Evolutionary conservation across 2,888 invertebrate species (phyloP).

Genomic region (Lochmaea crataegi): DNA sequence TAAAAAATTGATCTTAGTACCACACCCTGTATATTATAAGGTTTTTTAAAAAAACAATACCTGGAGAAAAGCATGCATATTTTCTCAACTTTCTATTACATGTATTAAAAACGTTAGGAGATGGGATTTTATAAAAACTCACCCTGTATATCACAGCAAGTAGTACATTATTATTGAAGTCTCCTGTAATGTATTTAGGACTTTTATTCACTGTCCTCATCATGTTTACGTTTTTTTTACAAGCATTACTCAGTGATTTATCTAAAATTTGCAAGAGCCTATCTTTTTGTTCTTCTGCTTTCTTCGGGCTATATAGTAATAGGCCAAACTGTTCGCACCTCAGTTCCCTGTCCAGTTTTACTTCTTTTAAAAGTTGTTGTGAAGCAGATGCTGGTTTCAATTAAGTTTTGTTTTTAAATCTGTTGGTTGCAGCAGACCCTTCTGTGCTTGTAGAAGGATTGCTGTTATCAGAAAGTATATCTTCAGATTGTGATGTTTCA

Average conservation of each 20-base stretch:
- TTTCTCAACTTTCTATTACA: neutral
- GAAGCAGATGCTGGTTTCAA: neutral
- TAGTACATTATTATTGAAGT: too few species aligned
- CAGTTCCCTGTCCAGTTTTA: neutral
- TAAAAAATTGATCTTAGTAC: neutral
- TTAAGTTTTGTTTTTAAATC: neutral
- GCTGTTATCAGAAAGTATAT: neutral
- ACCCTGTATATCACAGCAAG: too few species aligned
- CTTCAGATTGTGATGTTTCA: neutral
- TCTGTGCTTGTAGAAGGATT: neutral
- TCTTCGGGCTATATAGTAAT: neutral
- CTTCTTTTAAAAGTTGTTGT: neutral
- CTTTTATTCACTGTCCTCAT: neutral
- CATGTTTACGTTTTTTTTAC: neutral
- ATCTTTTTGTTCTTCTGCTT: neutral
- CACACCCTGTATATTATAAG: neutral
- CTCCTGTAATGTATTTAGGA: too few species aligned
- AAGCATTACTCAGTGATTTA: neutral
- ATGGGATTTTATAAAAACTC: too few species aligned
- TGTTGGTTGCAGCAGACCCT: neutral
- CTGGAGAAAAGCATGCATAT: neutral
- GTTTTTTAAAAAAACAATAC: neutral
- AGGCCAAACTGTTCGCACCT: neutral
- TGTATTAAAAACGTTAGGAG: too few species aligned
- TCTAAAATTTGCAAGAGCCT: slow-evolving; percentile 2